These are phyloP conservation scores for Apteryx owenii DNA, from an alignment of 2,113 vertebrate genomes.

Conservation along the genomic window DNA sequence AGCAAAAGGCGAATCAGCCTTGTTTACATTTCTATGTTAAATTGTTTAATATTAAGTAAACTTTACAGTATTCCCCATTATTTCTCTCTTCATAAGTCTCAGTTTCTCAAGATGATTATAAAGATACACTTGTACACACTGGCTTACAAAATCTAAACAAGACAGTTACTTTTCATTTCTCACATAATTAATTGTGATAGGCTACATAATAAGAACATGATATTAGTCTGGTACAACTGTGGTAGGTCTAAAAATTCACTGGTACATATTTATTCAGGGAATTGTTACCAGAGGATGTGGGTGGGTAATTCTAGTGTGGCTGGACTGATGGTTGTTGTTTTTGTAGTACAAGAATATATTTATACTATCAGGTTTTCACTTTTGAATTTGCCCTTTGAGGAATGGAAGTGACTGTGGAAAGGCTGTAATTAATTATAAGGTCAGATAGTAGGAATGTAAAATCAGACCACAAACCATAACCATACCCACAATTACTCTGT, in stretches of 20 bases:
- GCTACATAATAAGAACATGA: neutral
- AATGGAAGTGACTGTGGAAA: neutral
- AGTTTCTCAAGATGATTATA: neutral
- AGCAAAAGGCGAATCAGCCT: neutral
- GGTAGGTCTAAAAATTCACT: neutral
- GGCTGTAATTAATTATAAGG: slow-evolving; percentile 16
- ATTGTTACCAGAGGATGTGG: neutral
- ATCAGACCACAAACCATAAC: neutral
- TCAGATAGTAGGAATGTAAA: neutral
- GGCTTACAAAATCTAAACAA: neutral
- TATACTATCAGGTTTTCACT: neutral
- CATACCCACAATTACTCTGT: slow-evolving; percentile 36
- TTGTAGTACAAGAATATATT: neutral
- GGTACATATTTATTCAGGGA: neutral
- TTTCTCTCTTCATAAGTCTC: neutral
- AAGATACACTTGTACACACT: neutral
- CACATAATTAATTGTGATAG: neutral
- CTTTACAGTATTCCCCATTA: neutral
- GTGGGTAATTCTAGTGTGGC: neutral
- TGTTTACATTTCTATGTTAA: neutral
- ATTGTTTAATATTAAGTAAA: neutral
- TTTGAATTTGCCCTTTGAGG: slow-evolving; percentile 6
- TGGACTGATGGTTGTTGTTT: neutral
- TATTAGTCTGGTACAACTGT: neutral
- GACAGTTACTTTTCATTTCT: neutral